A percentile compares a stretch with the other conserved stretches of the same genome.
Evolutionary conservation across 2,888 invertebrate species (phyloP).

Genomic region (Holacanthella duospinosa): DNA sequence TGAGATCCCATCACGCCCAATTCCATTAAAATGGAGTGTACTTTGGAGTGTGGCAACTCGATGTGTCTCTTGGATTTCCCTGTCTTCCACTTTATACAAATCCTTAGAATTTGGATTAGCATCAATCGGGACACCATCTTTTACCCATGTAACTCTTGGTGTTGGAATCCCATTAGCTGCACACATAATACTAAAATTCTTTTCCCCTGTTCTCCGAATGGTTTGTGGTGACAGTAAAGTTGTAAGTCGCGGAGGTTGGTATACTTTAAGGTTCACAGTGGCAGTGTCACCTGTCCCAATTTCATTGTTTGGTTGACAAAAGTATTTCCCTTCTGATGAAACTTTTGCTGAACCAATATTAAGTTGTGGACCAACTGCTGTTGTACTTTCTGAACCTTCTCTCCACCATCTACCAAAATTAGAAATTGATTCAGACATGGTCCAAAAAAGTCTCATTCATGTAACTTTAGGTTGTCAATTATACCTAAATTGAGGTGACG

Average conservation of each 20-base stretch:
- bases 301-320: constrained; percentile 81
- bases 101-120: constrained; percentile 50
- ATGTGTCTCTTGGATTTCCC: constrained; percentile 63
- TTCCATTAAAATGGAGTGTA: constrained; percentile 67
- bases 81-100: constrained; percentile 69
- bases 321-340: constrained; percentile 76
- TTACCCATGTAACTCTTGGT: constrained; percentile 73
- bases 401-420: constrained; percentile 67
- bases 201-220: constrained; percentile 62
- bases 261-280: constrained; percentile 70
- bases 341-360: constrained; percentile 75
- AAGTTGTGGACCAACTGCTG: constrained; percentile 69
- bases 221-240: constrained; percentile 71
- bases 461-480: background rate
- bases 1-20: constrained; percentile 48
- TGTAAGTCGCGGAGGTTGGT: constrained; percentile 76
- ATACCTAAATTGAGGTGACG: constrained; percentile 66
- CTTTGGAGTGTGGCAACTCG: constrained; percentile 73
- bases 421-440: background rate
- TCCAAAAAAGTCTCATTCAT: background rate
- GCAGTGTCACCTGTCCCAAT: constrained; percentile 76
- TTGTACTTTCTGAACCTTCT: constrained; percentile 54
- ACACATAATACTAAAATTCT: constrained; percentile 67
- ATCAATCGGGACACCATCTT: constrained; percentile 68
- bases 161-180: constrained; percentile 80